Base-by-base conservation (phyloP, 2,113 vertebrate genomes). In the Labrus mixtus region DNA sequence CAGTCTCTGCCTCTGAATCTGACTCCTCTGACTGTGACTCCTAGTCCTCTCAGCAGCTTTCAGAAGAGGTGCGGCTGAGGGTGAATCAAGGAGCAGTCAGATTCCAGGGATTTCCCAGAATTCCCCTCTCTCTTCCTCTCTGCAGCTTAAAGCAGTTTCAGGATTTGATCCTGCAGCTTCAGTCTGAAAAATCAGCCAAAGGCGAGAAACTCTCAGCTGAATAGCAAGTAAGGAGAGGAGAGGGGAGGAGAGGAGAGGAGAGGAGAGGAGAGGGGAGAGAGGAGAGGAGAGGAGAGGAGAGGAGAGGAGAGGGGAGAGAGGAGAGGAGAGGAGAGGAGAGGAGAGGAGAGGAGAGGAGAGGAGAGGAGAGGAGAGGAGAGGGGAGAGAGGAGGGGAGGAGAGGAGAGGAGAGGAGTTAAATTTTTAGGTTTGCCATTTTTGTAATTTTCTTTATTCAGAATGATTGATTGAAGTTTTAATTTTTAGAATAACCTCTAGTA, bases 81-180 rank as follows among this genome's bases (percentile, higher is more conserved):
- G 81, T 71, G 55, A 70, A 71, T 69, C 8, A 60, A 63, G 4
- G 25, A 79, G 72, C 60, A n/a, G 56, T 48, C 46, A 48, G 46
- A 48, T 48, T 17, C 46, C 6, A 48, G 46, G 13, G 68, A 74
- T 85, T 73, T 85, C 80, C 81, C 81, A 84, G 72, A 70, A 67
- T 85, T 23, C 75, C 45, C n/a, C 19, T 39, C 73, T 53, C 50
- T 66, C 78, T 61, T 78, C 78, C 75, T 63, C 70, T 29, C 55
- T 11, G 50, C 1, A 37, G 84, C 76, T 87, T 84, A 84, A 45
- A 75, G 75, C 71, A 63, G 82, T 73, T 80, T 74, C 66, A 69
- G 73, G 69, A 64, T 72, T 51, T 83, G 84, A 87, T 89, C 87
- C 76, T 0, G 2, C 33, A 58, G 76, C 68, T 84, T 71, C 73